Base-by-base conservation (phyloP, 2,888 invertebrate genomes). In the Clusia tigrina region DNA sequence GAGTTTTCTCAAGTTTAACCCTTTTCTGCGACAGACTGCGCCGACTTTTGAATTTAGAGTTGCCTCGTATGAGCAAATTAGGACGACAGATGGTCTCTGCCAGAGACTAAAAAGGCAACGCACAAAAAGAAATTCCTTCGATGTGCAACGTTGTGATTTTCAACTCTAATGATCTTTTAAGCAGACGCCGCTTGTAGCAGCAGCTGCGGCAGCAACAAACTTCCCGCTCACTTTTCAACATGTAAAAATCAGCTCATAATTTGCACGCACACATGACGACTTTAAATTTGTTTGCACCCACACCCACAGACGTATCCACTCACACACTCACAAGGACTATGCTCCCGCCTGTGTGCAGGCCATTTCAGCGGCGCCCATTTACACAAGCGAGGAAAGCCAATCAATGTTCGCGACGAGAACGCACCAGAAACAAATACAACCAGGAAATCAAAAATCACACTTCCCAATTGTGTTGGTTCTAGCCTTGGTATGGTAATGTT, bases 111-210 rank as follows among this genome's bases (percentile, higher is more conserved):
- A n/a, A n/a, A n/a, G n/a, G n/a, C n/a, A n/a, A n/a, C n/a, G 15
- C 32, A 32, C 6, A 32, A 32, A 32, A 6, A 32, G 6, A 32
- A 32, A 32, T 12, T 32, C 12, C 32, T 32, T n/a, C n/a, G 32
- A 9, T 32, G 32, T 9, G 32, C 32, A 32, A 9, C 32, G 52
- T 25, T 10, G 12, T 25, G 15, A n/a, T 51, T 56, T 48, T 51
- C 10, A 12, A 55, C 46, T 2, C 2, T 48, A 51, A 55, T 55
- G 55, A 37, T 55, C 24, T 55, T 61, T 38, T 56, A 38, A 55
- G 38, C 17, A 38, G 20, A 37, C 25, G 10, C 37, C 32, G 24
- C 23, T 18, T 61, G 55, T 61, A 38, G 23, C 23, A 26, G 32
- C 55, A 61, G 56, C 61, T 56, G 61, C 51, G 6, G 32, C 6